Percentiles rank a stretch among this genome's conserved stretches.
Evolutionary conservation across 2,797 vertebrate species (phyloP).

Genomic region (Epinephelus awoara): DNA sequence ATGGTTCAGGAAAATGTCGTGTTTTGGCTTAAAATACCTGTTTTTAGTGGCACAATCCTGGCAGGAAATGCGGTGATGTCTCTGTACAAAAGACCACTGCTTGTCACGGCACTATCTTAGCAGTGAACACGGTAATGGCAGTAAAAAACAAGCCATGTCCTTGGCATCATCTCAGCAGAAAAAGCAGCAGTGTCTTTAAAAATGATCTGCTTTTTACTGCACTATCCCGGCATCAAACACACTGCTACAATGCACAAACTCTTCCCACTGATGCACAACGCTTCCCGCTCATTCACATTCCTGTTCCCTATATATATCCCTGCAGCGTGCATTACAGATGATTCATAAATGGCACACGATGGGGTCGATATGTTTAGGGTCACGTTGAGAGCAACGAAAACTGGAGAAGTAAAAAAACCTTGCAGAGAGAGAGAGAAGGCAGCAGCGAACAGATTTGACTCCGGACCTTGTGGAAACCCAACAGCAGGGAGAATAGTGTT

Average conservation of each 20-base stretch:
- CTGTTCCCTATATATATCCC: slow-evolving; percentile 8
- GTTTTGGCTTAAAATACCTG: too few species aligned
- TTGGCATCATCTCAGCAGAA: too few species aligned
- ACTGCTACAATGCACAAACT: not conserved
- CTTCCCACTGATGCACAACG: not conserved
- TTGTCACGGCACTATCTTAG: too few species aligned
- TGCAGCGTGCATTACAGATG: slow-evolving; percentile 49
- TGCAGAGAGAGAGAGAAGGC: not conserved
- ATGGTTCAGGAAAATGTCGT: too few species aligned
- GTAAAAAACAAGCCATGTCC: too few species aligned
- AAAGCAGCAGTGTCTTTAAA: too few species aligned
- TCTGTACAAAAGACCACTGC: too few species aligned
- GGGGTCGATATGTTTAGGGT: slow-evolving; percentile 8
- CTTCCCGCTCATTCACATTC: slow-evolving; percentile 18
- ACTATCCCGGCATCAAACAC: too few species aligned
- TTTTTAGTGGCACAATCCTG: too few species aligned
- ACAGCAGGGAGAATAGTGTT: slow-evolving; percentile 26
- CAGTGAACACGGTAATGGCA: too few species aligned
- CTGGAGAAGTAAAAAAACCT: not conserved
- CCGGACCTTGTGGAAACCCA: slow-evolving; percentile 19
- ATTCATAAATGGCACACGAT: slow-evolving; percentile 7
- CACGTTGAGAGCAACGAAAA: slow-evolving; percentile 4
- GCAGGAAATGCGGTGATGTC: too few species aligned
- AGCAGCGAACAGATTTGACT: not conserved
- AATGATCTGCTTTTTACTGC: too few species aligned